phyloP scores from a whole-genome alignment of 2,888 invertebrate genomes.

The Peribatodes rhomboidaria region DNA sequence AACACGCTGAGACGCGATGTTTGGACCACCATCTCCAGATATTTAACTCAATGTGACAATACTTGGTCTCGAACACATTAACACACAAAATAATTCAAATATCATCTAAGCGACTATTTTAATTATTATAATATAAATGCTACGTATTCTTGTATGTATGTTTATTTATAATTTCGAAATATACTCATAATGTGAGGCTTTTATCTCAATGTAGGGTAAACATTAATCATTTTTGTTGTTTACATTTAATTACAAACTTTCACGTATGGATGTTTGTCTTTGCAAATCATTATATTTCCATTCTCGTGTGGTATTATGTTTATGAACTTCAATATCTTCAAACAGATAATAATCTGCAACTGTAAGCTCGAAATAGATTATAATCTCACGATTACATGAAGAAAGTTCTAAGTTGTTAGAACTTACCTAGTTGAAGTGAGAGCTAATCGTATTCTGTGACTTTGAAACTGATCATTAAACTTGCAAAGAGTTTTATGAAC shows the following conservation, averaged over 20 bases:
- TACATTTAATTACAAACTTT: constrained; percentile 33
- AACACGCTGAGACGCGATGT: no score
- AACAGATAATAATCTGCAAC: background rate
- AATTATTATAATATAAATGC: background rate
- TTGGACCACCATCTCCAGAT: no score
- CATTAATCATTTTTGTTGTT: constrained; percentile 34
- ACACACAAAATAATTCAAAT: no score
- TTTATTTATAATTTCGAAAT: constrained; percentile 12
- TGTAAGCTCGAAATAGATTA: background rate
- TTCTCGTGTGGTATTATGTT: constrained; percentile 17
- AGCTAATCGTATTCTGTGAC: constrained; percentile 6
- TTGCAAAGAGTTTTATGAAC: constrained; percentile 1
- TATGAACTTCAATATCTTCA: constrained; percentile 8
- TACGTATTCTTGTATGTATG: background rate
- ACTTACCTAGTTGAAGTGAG: constrained; percentile 2
- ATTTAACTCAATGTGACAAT: no score
- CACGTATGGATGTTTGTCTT: constrained; percentile 26
- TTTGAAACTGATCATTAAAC: constrained; percentile 7
- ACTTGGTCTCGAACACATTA: no score
- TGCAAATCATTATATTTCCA: constrained; percentile 31
- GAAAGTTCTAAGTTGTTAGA: constrained; percentile 3
- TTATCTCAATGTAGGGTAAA: constrained; percentile 25
- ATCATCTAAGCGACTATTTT: no score
- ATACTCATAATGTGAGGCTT: constrained; percentile 9
- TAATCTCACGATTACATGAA: background rate